phyloP scores from a whole-genome alignment of 2,113 vertebrate species.

The Geococcyx californianus region DNA sequence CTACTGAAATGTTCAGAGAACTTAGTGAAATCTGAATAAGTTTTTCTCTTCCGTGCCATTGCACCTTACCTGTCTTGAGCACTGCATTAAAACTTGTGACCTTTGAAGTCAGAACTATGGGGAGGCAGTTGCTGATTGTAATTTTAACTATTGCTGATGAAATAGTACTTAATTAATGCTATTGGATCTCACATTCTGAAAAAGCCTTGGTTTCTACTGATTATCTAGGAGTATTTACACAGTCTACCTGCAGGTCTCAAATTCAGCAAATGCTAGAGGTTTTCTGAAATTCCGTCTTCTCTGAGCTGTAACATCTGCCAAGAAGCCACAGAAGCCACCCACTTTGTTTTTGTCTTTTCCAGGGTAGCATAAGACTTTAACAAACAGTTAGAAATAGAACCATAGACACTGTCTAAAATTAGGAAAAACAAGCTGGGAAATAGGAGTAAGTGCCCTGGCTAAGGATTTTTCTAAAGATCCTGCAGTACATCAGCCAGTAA shows the following conservation, averaged over 20 bases:
- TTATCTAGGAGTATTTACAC: not conserved
- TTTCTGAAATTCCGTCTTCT: constrained; percentile 24
- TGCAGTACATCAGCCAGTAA: not conserved
- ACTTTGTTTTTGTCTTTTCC: constrained; percentile 58
- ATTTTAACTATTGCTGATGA: not conserved
- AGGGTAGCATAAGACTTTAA: constrained; percentile 27
- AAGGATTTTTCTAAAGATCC: constrained; percentile 1
- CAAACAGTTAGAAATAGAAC: constrained; percentile 38
- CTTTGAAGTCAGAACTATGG: not conserved
- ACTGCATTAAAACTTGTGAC: not conserved
- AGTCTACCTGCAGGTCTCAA: constrained; percentile 10
- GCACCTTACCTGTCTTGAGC: not conserved
- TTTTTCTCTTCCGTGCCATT: not conserved
- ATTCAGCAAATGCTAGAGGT: not conserved
- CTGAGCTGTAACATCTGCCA: constrained; percentile 51
- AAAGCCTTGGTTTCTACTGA: not conserved
- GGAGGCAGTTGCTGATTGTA: not conserved
- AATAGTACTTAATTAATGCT: not conserved
- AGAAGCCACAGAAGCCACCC: constrained; percentile 26
- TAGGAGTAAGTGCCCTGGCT: not conserved
- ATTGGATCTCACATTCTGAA: not conserved
- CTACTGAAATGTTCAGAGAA: not conserved
- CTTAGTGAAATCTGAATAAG: not conserved
- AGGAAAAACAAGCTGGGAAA: constrained; percentile 19
- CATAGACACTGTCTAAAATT: constrained; percentile 32